phyloP scores from a whole-genome alignment of 2,113 vertebrate species.

The Gallinago undulata region DNA sequence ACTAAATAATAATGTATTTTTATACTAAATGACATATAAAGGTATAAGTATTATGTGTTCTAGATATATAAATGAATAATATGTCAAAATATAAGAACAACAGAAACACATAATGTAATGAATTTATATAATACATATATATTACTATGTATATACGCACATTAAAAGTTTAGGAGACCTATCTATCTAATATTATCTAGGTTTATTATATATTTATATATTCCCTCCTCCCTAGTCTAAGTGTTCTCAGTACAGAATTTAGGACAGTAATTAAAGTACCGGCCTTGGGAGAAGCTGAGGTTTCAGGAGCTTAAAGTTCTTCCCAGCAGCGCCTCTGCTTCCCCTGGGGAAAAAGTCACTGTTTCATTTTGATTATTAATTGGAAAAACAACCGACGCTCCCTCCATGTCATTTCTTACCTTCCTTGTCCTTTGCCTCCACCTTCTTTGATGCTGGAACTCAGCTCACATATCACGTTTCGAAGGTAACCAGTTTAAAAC shows the following conservation, averaged over 20 bases:
- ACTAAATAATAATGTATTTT: no score
- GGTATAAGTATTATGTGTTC: no score
- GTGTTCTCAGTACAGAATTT: no score
- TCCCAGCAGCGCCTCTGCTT: neutral
- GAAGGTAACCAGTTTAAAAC: neutral
- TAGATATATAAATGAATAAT: neutral
- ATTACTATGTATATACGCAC: no score
- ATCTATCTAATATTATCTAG: no score
- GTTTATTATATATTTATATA: no score
- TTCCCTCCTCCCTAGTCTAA: neutral
- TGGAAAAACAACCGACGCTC: neutral
- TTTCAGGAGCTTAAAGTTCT: neutral
- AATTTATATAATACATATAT: no score
- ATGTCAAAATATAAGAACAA: neutral
- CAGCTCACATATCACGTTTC: fast-evolving
- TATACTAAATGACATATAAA: no score
- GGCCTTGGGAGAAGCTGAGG: no score
- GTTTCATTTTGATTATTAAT: neutral
- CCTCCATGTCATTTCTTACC: neutral
- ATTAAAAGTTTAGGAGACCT: no score
- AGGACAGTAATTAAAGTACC: neutral
- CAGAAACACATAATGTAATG: no score
- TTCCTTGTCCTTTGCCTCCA: neutral
- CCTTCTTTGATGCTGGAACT: neutral
- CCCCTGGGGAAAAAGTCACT: neutral